Evolutionary conservation across 2,888 invertebrate genomes (phyloP), one percentile per base, ranked within the genome.

Genomic region (Coecobrya sp.): DNA sequence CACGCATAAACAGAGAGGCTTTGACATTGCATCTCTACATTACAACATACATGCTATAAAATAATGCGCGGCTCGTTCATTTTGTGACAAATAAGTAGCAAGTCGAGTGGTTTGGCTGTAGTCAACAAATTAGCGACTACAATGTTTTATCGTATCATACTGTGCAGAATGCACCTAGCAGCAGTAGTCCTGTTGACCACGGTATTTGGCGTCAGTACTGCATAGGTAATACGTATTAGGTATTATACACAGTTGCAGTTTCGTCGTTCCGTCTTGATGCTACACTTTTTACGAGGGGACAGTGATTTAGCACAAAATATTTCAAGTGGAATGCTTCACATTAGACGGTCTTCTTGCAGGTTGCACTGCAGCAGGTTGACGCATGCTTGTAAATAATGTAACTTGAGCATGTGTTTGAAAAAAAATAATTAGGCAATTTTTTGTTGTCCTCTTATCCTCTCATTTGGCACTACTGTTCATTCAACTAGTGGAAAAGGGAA

Each of bases 281-380:
- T 42, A 89, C 52, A 88, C 30, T 89, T 90, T 90, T 85, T 59
- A 82, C 36, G 19, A 5, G 59, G 49, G 70, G 68, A 81, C 68
- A 68, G 65, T 91, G 86, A 91, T 91, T 86, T 52, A 42, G 86
- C 91, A 91, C 55, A 91, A 91, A 91, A 59, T 76, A 10, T 59
- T 62, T 19, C 1, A 82, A 59, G 62, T 82, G 62, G 30, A 13
- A 42, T 82, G 82, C 36, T 82, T 5, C 73, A 10, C 13, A 8
- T 52, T 79, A 52, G 55, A 79, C 49, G 2, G 79, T 8, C 55
- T 27, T 55, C 55, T 81, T 81, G 55, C 55, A 59, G 19, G 45
- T 87, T 87, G 76, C 59, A 65, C 45, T 59, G 87, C 62, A 52
- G 19, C 45, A 86, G 59, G 59, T 49, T 88, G 79, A 52, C 45